These are phyloP conservation scores for Leucoma salicis DNA, from an alignment of 2,888 invertebrate species.

Conservation along the genomic window DNA sequence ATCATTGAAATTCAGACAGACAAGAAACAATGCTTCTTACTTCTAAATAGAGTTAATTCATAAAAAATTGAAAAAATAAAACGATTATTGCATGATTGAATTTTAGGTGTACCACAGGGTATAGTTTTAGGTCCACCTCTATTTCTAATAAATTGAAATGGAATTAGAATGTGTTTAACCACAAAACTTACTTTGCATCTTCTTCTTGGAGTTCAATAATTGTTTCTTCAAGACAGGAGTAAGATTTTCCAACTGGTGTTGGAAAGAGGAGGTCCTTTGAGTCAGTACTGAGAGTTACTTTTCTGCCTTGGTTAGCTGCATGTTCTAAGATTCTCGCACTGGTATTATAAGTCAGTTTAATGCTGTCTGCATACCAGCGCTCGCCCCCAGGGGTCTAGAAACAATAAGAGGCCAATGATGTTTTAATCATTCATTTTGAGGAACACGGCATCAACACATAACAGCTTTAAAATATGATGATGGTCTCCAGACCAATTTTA, in stretches of 20 bases:
- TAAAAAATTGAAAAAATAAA: not conserved
- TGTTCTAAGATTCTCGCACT: conserved; percentile 83
- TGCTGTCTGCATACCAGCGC: conserved; percentile 91
- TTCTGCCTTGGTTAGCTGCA: conserved; percentile 80
- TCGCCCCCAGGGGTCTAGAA: conserved; percentile 92
- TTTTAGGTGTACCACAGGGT: not conserved
- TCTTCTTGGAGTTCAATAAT: conserved; percentile 83
- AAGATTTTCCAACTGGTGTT: conserved; percentile 94
- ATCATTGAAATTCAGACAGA: not conserved
- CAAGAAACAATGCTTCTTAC: not conserved
- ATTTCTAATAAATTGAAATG: not conserved
- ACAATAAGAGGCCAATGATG: no score
- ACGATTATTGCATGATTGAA: not conserved
- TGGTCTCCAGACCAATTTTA: no score
- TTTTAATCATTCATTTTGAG: no score
- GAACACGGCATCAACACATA: no score
- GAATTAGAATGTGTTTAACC: not conserved
- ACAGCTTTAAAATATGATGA: no score
- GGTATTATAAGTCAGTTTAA: conserved; percentile 88
- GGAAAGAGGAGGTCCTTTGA: conserved; percentile 86
- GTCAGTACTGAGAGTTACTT: conserved; percentile 80
- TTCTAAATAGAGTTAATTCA: not conserved
- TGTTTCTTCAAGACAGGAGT: conserved; percentile 87
- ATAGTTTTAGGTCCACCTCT: not conserved
- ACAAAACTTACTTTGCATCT: conserved; percentile 60